Evolutionary conservation across 1,140 invertebrate genomes (phyloP), one percentile per base, ranked within the genome.

Genomic region (fruit fly (Drosophila melanogaster)): DNA sequence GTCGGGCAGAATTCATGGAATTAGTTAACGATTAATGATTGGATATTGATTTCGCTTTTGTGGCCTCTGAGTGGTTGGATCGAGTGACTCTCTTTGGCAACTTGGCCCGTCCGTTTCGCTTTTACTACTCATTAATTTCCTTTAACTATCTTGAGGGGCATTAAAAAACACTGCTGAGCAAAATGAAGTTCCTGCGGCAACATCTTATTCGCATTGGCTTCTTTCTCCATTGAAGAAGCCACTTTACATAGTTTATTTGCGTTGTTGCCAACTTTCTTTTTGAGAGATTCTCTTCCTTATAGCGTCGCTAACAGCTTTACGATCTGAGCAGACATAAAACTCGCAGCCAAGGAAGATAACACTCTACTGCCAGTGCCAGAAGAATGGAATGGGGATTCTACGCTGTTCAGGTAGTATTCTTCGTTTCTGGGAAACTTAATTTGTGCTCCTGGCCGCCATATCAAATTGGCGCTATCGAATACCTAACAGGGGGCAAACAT

Each of bases 11-110:
- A 89, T 89, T 89, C 84, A 90, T 59, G 84, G 84, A 89, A 89
- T 89, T 89, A 90, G 84, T 89, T 89, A 89, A 89, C 84, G 84
- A 89, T 89, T 90, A 87, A 87, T 87, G 84, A 87, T 87, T 87
- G 85, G 85, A 90, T 89, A 89, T 89, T 89, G 84, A 89, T 90
- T 89, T 86, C 64, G 74, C 35, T 40, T 22, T 49, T 58, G 41
- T 26, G 38, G 54, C 19, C 60, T 38, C 26, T 44, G 19, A 58
- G 41, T 22, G 54, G 19, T 22, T 22, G 19, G 54, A 30, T 30
- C 30, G 30, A n/a, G n/a, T n/a, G n/a, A 8, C 11, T 40, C 38
- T 47, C 30, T 49, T 53, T 59, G 26, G 35, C 38, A 37, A 22
- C 59, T 30, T 49, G 35, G 46, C 41, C 55, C 37, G 30, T 17